Percentiles rank a stretch among this genome's conserved stretches.
Conservation (phyloP, 2,113 vertebrate species). For the Cebidichthys violaceus region DNA sequence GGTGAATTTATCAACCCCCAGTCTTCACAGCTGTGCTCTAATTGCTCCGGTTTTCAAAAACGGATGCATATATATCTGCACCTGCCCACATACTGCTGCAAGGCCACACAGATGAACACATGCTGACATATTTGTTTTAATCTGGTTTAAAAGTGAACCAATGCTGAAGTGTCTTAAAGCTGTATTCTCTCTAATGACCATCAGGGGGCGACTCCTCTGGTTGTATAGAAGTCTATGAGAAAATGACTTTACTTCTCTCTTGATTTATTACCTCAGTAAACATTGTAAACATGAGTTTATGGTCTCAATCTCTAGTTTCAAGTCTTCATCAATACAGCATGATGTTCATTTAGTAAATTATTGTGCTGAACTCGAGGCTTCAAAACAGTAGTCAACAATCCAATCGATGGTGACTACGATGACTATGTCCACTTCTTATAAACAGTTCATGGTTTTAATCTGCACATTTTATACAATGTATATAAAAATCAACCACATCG, state of each 20-base stretch:
- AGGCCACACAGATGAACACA: slow-evolving; percentile 2
- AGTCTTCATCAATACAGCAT: too few relatives aligned
- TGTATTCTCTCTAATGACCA: not conserved
- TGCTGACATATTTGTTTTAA: not conserved
- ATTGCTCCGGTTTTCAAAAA: slow-evolving; percentile 34
- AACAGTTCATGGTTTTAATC: not conserved
- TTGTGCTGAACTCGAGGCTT: too few relatives aligned
- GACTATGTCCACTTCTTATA: not conserved
- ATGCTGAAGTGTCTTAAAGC: not conserved
- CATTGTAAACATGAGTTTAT: too few relatives aligned
- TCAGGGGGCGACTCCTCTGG: not conserved
- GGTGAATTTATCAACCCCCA: slow-evolving; percentile 17
- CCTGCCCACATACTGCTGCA: slow-evolving; percentile 15
- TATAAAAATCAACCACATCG: slow-evolving; percentile 14
- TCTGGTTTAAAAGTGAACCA: not conserved
- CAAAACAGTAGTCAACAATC: not conserved
- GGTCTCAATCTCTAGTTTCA: too few relatives aligned
- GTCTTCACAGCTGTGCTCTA: slow-evolving; percentile 3
- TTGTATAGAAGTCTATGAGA: not conserved
- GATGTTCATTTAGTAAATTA: not conserved
- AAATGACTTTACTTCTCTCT: not conserved
- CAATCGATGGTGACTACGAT: not conserved
- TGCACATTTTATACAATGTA: not conserved
- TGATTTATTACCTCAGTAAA: too few relatives aligned
- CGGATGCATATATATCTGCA: slow-evolving; percentile 12